Conservation (phyloP, 2,888 invertebrate genomes). For the Adineta ricciae region DNA sequence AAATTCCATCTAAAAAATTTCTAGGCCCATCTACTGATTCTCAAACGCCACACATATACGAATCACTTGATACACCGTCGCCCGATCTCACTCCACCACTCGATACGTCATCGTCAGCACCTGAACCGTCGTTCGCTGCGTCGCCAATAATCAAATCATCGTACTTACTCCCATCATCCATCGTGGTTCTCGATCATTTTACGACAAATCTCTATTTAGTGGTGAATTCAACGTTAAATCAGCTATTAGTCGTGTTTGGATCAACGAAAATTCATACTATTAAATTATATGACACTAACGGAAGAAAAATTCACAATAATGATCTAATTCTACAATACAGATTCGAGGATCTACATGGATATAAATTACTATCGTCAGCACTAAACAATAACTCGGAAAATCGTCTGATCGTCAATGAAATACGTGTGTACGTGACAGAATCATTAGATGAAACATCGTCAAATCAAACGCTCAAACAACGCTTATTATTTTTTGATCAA, state of each 20-base stretch:
- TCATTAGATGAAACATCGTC: background rate
- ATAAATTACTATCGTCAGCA: slow-evolving; percentile 10
- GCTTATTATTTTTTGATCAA: slow-evolving; percentile 15
- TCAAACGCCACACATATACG: background rate
- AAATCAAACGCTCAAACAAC: background rate
- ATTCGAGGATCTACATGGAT: slow-evolving; percentile 18
- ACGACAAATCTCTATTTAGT: slow-evolving; percentile 16
- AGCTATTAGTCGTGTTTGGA: background rate
- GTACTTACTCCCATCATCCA: background rate
- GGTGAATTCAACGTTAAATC: background rate
- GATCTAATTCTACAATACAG: slow-evolving; percentile 7
- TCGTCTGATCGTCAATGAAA: background rate
- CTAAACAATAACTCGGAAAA: background rate
- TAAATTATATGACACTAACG: slow-evolving; percentile 13
- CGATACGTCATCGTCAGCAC: background rate
- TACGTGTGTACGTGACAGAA: background rate
- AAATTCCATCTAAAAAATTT: background rate
- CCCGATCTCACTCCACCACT: background rate
- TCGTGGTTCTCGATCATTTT: slow-evolving; percentile 19
- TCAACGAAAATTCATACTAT: slow-evolving; percentile 22
- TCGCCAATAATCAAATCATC: background rate
- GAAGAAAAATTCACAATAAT: background rate
- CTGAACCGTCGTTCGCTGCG: background rate
- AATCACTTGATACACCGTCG: background rate
- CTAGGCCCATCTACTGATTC: background rate